phyloP scores from a whole-genome alignment of 2,888 invertebrate genomes.

The Cerceris ruficornis region DNA sequence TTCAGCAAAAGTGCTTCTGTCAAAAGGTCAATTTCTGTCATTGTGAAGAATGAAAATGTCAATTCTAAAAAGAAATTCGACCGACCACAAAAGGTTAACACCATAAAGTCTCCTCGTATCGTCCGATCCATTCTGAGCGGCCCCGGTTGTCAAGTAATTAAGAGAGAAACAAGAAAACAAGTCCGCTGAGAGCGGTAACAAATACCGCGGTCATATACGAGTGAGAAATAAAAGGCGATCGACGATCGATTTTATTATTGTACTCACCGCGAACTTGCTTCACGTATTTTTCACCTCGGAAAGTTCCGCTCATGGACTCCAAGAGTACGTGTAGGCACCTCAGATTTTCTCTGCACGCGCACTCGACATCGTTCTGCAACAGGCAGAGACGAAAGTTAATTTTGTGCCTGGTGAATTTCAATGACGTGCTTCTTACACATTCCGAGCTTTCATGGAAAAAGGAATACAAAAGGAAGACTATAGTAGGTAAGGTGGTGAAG shows the following conservation, averaged over 20 bases:
- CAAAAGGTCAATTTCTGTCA: too few species aligned
- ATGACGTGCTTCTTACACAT: neutral
- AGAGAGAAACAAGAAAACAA: slow-evolving; percentile 65
- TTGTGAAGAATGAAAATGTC: too few species aligned
- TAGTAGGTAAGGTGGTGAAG: too few species aligned
- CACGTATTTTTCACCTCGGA: slow-evolving; percentile 76
- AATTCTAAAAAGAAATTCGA: too few species aligned
- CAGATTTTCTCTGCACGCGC: slow-evolving; percentile 93
- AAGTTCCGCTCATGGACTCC: slow-evolving; percentile 81
- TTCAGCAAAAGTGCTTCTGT: too few species aligned
- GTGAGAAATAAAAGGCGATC: slow-evolving; percentile 60
- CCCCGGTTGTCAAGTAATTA: slow-evolving; percentile 39
- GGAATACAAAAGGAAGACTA: too few species aligned
- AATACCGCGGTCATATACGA: slow-evolving; percentile 68
- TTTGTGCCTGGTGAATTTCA: neutral
- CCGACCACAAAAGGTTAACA: too few species aligned
- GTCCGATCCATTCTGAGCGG: neutral
- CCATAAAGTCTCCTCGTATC: neutral
- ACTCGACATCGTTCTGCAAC: slow-evolving; percentile 91
- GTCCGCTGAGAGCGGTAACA: slow-evolving; percentile 69
- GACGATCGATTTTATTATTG: slow-evolving; percentile 59
- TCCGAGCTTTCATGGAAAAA: too few species aligned
- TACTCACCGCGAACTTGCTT: slow-evolving; percentile 80
- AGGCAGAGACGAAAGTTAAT: slow-evolving; percentile 46
- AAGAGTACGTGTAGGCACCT: slow-evolving; percentile 89